phyloP scores from a whole-genome alignment of 2,888 invertebrate species.

The Herminia tarsipennalis region DNA sequence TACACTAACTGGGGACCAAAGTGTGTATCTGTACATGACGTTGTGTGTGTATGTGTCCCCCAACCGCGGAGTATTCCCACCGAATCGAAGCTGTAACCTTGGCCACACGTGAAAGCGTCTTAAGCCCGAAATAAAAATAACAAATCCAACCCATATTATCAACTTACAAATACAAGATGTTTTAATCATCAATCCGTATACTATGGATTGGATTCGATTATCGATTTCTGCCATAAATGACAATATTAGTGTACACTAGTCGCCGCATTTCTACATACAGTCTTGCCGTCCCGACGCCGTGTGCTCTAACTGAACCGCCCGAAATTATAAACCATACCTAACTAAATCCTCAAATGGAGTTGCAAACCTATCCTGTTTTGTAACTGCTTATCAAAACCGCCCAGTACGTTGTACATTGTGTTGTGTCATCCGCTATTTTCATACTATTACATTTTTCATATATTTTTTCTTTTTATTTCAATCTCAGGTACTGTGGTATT shows the following conservation, averaged over 20 bases:
- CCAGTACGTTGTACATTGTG: slow-evolving; percentile 42
- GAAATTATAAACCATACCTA: slow-evolving; percentile 42
- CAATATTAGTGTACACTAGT: slow-evolving; percentile 12
- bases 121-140: slow-evolving; percentile 3
- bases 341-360: slow-evolving; percentile 43
- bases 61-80: slow-evolving; percentile 16
- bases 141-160: slow-evolving; percentile 5
- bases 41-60: slow-evolving; percentile 6
- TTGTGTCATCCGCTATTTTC: slow-evolving; percentile 69
- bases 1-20: slow-evolving; percentile 61
- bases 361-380: slow-evolving; percentile 49
- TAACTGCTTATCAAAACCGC: slow-evolving; percentile 55
- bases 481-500: slow-evolving; percentile 83
- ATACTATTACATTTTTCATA: slow-evolving; percentile 70
- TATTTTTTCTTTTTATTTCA: slow-evolving; percentile 57
- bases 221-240: slow-evolving; percentile 3
- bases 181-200: too few species aligned
- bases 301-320: slow-evolving; percentile 37
- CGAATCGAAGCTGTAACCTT: slow-evolving; percentile 17
- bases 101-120: slow-evolving; percentile 13
- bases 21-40: slow-evolving; percentile 1
- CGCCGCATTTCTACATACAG: slow-evolving; percentile 10
- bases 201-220: too few species aligned
- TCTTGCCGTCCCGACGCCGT: slow-evolving; percentile 29
- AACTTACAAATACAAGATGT: too few species aligned